Evolutionary conservation across 2,113 vertebrate genomes (phyloP).

Genomic region (Erythrocercus mccallii): DNA sequence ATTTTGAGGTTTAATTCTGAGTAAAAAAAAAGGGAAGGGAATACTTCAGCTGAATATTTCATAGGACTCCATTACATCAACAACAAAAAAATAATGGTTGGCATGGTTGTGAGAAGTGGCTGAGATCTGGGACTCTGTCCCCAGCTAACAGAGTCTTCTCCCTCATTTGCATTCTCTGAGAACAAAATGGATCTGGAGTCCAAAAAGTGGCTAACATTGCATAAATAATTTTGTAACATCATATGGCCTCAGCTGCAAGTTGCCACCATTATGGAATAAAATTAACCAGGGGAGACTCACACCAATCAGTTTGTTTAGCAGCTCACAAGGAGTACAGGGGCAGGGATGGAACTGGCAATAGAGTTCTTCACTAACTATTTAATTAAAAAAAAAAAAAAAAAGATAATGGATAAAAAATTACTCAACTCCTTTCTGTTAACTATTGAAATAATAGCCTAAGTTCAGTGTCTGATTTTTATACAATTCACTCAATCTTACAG

Average conservation of each 20-base stretch:
- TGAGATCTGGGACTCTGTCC: conserved; percentile 56
- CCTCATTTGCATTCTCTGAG: conserved; percentile 63
- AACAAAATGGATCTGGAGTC: conserved; percentile 71
- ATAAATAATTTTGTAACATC: conserved; percentile 84
- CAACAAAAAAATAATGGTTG: conserved; percentile 63
- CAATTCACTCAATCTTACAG: neutral
- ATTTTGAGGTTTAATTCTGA: conserved; percentile 24
- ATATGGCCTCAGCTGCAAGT: conserved; percentile 84
- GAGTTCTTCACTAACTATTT: conserved; percentile 74
- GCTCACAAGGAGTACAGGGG: conserved; percentile 75
- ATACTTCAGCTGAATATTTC: conserved; percentile 64
- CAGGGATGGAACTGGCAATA: conserved; percentile 69
- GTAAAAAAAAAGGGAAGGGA: conserved; percentile 47
- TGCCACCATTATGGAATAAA: conserved; percentile 79
- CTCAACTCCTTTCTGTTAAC: neutral
- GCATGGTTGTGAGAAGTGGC: conserved; percentile 39
- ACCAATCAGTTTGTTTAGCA: conserved; percentile 78
- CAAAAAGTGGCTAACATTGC: conserved; percentile 78
- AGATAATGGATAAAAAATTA: conserved; percentile 56
- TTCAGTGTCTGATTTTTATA: neutral
- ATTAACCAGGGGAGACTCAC: conserved; percentile 84
- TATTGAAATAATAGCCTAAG: neutral
- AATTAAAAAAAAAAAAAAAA: neutral
- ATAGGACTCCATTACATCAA: conserved; percentile 41
- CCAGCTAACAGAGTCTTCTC: conserved; percentile 62